Percentiles rank a stretch among this genome's conserved stretches.
Evolutionary conservation across 2,797 vertebrate genomes (phyloP).

Genomic region (Halcyon leucocephala): DNA sequence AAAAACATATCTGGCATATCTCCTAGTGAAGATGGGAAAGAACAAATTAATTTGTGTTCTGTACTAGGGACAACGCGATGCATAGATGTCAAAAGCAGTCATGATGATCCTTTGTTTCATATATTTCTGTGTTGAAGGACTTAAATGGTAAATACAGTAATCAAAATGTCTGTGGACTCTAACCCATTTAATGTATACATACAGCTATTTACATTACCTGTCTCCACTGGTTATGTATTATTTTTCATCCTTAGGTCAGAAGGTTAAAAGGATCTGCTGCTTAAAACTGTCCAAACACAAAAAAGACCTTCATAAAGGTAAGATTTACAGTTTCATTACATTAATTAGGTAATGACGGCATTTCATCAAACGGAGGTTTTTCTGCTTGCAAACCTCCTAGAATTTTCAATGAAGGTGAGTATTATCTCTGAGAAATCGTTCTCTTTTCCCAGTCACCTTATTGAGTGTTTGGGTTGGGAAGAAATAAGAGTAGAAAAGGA

Average conservation of each 20-base stretch:
- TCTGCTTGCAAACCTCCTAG: background rate
- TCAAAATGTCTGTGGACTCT: background rate
- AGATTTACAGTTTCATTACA: background rate
- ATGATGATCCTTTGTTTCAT: background rate
- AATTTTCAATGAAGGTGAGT: background rate
- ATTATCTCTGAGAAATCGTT: background rate
- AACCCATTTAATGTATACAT: background rate
- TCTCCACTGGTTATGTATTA: background rate
- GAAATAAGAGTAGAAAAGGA: background rate
- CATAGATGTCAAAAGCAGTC: background rate
- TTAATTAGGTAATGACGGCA: background rate
- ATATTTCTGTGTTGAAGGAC: background rate
- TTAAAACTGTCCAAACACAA: background rate
- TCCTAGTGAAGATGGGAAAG: background rate
- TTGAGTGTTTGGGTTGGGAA: background rate
- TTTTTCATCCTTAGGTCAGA: slow-evolving; percentile 34
- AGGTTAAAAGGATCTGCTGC: background rate
- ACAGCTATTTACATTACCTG: background rate
- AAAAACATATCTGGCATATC: fast-evolving
- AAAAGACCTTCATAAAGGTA: background rate
- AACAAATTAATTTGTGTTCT: background rate
- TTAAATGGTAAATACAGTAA: background rate
- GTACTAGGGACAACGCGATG: background rate
- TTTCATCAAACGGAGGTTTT: background rate
- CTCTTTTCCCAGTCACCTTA: background rate